These are phyloP conservation scores for Eustalomyia histrio DNA, from an alignment of 2,888 invertebrate species.

Conservation along the genomic window DNA sequence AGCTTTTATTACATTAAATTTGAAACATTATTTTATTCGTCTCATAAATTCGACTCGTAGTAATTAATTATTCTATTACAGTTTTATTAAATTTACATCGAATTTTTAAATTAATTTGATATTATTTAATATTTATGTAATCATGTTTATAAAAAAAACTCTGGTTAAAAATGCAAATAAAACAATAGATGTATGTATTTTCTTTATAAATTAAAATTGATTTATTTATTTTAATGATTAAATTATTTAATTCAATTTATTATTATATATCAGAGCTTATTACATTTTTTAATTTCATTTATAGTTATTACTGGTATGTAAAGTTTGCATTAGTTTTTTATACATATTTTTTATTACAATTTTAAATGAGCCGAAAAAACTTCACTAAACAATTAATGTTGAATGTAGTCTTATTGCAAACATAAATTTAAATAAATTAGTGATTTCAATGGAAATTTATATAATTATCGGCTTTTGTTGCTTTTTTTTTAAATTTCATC, in stretches of 20 bases:
- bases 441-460: not conserved
- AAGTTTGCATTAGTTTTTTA: slow-evolving; percentile 1
- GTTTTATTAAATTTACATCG: no score
- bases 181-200: slow-evolving; percentile 23
- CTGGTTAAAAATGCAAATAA: not conserved
- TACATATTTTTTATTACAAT: not conserved
- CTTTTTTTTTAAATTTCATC: not conserved
- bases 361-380: not conserved
- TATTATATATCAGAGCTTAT: slow-evolving; percentile 49
- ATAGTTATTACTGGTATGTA: slow-evolving; percentile 11
- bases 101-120: no score
- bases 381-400: not conserved
- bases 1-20: no score
- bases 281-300: slow-evolving; percentile 11
- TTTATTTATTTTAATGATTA: slow-evolving; percentile 57
- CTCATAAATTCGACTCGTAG: no score
- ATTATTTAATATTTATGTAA: no score
- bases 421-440: not conserved
- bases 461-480: not conserved
- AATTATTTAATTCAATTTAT: slow-evolving; percentile 53
- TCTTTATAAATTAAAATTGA: slow-evolving; percentile 51
- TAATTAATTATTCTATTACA: no score
- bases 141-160: not conserved
- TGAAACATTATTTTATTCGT: no score
- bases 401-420: not conserved